Evolutionary conservation across 1,140 invertebrate genomes (phyloP).

Genomic region (Achroia grisella): DNA sequence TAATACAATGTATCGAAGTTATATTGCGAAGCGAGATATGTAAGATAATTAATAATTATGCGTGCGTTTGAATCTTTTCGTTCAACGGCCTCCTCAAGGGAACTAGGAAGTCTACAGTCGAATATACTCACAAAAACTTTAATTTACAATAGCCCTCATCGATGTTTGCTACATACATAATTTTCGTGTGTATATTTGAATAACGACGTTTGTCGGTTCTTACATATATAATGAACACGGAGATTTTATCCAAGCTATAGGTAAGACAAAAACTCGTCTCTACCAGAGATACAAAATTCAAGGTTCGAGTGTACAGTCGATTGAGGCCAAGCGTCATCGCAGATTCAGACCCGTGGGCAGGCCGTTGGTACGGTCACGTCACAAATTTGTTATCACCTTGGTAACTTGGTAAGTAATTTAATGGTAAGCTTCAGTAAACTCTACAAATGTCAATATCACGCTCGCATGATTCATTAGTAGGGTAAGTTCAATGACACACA

Average conservation of each 20-base stretch:
- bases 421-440: background rate
- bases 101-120: constrained; percentile 36
- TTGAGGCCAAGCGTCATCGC: constrained; percentile 14
- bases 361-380: background rate
- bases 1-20: background rate
- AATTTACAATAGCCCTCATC: constrained; percentile 25
- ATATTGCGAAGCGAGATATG: constrained; percentile 7
- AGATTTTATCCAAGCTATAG: constrained; percentile 29
- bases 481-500: background rate
- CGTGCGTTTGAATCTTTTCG: constrained; percentile 40
- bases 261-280: constrained; percentile 45
- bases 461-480: background rate
- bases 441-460: background rate
- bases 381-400: background rate
- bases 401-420: too few relatives aligned
- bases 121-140: constrained; percentile 24
- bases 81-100: constrained; percentile 48
- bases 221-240: constrained; percentile 29
- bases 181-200: constrained; percentile 20
- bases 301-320: constrained; percentile 39
- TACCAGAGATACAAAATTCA: constrained; percentile 41
- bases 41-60: constrained; percentile 3
- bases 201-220: constrained; percentile 25
- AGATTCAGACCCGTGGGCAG: constrained; percentile 2
- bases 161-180: constrained; percentile 19